Evolutionary conservation across 2,113 vertebrate species (phyloP), one percentile per base, ranked within the genome.

Genomic region (Shinisaurus crocodilurus): DNA sequence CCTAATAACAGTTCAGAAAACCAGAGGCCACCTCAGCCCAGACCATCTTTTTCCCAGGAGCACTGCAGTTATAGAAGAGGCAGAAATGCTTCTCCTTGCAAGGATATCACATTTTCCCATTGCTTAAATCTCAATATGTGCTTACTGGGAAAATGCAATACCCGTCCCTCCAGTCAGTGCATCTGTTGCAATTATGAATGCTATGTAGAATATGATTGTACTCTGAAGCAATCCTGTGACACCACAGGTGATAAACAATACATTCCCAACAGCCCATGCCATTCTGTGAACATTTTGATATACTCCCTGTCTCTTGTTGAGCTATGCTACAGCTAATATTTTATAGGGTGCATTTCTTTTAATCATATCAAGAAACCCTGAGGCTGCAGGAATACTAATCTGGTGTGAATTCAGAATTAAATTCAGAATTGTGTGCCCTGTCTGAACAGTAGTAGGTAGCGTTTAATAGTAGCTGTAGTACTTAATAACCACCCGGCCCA

Each of bases 401-500:
- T 90, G 63, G 63, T 29, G 20, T 54, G 63, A 81, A 88, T 69
- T 80, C 75, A 85, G 45, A 85, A 79, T 32, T 32, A 6, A 79
- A n/a, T n/a, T n/a, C n/a, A n/a, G n/a, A 18, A 25, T n/a, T 43
- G 32, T 70, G 48, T 54, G 45, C 16, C 20, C n/a, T 77, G 34
- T 85, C 82, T 77, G 72, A 77, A 87, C 43, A 76, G 60, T 88
- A 87, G 50, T 70, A n/a, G 84, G 84, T 57, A 90, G 43, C 13
- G 57, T 60, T 83, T 87, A 79, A 85, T 90, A 67, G 87, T 27
- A 67, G 34, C 27, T 65, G n/a, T 77, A 83, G 57, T 60, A 76
- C 54, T 91, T 83, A 84, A 83, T 88, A 91, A 57, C 43, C 63
- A 91, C 45, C 82, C 45, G 67, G 60, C 37, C 81, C 70, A 88